phyloP scores from a whole-genome alignment of 2,113 vertebrate species.

The Chionodraco myersi region DNA sequence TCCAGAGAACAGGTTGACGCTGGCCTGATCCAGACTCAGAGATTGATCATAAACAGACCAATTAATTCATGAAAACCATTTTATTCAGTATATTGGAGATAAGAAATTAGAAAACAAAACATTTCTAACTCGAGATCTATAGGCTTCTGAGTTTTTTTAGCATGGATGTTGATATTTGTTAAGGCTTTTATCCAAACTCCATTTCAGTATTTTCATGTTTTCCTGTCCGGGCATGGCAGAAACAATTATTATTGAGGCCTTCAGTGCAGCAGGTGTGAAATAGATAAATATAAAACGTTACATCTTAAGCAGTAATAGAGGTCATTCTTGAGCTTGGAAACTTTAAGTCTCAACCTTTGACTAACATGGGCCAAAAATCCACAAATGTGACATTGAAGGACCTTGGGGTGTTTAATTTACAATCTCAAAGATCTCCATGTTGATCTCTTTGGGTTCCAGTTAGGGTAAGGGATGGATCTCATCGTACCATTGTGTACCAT shows the following conservation, averaged over 20 bases:
- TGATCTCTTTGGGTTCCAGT: too few species aligned
- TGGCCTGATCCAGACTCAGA: conserved; percentile 21
- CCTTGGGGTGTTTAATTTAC: too few species aligned
- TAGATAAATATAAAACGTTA: neutral
- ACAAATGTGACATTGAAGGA: neutral
- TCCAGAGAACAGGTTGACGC: conserved; percentile 13
- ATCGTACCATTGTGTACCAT: neutral
- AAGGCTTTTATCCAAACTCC: too few species aligned
- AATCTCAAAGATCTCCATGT: too few species aligned
- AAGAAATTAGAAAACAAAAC: too few species aligned
- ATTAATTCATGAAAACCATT: neutral
- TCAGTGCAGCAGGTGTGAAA: neutral
- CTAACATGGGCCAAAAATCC: neutral
- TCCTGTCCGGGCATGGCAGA: neutral
- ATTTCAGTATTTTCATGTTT: too few species aligned
- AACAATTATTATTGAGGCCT: neutral
- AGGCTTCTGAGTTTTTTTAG: too few species aligned
- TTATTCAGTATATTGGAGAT: neutral
- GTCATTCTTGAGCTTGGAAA: neutral
- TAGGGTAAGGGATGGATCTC: neutral
- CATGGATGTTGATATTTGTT: too few species aligned
- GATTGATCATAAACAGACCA: neutral
- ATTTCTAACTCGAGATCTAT: too few species aligned
- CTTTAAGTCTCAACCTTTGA: neutral
- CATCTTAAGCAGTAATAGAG: neutral